These are phyloP conservation scores for Dromaius novaehollandiae DNA, from an alignment of 2,113 vertebrate genomes.

Conservation along the genomic window DNA sequence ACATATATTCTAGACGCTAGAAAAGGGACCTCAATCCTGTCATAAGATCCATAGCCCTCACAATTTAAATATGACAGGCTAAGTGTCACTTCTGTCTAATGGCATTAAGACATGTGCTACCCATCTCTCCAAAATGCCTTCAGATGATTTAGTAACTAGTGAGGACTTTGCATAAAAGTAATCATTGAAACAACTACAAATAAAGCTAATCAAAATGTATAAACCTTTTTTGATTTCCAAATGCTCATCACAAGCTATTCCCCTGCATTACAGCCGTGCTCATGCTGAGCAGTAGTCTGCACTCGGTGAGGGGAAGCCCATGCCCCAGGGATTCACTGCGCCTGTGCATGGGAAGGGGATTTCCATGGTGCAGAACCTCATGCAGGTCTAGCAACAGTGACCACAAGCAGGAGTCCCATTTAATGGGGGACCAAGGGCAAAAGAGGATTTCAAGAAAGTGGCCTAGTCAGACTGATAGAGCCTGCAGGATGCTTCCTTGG, in stretches of 20 bases:
- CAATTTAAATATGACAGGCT: neutral
- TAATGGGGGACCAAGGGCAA: neutral
- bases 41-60: neutral
- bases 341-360: neutral
- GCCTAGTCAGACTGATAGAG: neutral
- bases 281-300: neutral
- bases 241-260: neutral
- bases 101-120: neutral
- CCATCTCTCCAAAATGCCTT: neutral
- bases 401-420: neutral
- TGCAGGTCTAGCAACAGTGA: fast-evolving
- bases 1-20: neutral
- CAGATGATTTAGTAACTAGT: neutral
- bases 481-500: neutral
- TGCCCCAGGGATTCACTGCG: neutral
- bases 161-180: neutral
- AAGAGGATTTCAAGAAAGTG: neutral
- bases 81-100: neutral
- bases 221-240: neutral
- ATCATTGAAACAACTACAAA: neutral
- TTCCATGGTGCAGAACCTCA: neutral
- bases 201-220: neutral
- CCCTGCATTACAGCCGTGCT: fast-evolving
- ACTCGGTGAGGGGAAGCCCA: neutral
- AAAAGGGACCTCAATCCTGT: neutral